Evolutionary conservation across 1,140 invertebrate genomes (phyloP).

Genomic region (Paralvinella palmiformis): DNA sequence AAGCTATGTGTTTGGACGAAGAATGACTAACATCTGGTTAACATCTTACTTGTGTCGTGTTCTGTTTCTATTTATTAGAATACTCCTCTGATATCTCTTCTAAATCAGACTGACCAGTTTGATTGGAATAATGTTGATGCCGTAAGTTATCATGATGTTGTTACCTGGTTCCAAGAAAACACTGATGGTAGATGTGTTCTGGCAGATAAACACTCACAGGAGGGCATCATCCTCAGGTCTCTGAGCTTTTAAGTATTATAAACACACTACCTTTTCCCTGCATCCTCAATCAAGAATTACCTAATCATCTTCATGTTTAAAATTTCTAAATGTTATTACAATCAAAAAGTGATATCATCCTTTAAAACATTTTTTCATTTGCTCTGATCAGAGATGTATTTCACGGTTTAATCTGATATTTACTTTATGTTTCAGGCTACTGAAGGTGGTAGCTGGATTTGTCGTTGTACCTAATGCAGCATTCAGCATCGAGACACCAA

Average conservation of each 20-base stretch:
- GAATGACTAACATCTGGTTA: too few species aligned
- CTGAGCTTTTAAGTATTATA: conserved; percentile 7
- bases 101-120: conserved; percentile 59
- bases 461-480: conserved; percentile 27
- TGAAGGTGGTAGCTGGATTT: conserved; percentile 60
- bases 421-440: conserved; percentile 49
- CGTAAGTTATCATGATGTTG: conserved; percentile 60
- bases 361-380: too few species aligned
- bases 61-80: too few species aligned
- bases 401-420: conserved; percentile 19
- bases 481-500: conserved; percentile 18
- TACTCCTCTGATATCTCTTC: conserved; percentile 48
- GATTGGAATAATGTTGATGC: conserved; percentile 66
- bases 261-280: too few species aligned
- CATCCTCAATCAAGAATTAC: too few species aligned
- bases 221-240: conserved; percentile 46
- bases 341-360: too few species aligned
- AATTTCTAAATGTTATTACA: too few species aligned
- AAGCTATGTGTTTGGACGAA: too few species aligned
- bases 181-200: conserved; percentile 68
- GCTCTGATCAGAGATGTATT: too few species aligned
- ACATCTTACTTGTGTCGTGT: too few species aligned
- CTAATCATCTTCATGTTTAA: too few species aligned
- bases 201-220: conserved; percentile 48
- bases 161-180: conserved; percentile 72